phyloP scores from a whole-genome alignment of 2,888 invertebrate genomes.

The Tetragnatha montana region DNA sequence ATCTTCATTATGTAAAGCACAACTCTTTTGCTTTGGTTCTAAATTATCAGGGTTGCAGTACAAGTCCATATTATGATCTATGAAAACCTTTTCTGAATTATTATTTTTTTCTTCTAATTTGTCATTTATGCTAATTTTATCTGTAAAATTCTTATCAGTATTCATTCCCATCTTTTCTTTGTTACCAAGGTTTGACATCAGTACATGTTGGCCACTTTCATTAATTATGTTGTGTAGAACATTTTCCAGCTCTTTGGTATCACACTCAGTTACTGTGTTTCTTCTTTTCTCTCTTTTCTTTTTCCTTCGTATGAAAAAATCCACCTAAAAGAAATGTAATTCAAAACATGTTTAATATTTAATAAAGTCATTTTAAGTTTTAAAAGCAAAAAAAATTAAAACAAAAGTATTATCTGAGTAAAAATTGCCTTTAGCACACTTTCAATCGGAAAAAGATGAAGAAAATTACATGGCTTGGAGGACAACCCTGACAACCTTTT shows the following conservation, averaged over 20 bases:
- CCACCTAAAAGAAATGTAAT: slow-evolving; percentile 53
- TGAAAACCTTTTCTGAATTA: slow-evolving; percentile 18
- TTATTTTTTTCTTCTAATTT: slow-evolving; percentile 31
- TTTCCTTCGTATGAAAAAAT: slow-evolving; percentile 71
- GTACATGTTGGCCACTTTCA: slow-evolving; percentile 9
- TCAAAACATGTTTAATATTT: not conserved
- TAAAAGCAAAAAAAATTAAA: not conserved
- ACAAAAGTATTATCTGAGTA: too few relatives aligned
- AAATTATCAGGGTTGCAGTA: not conserved
- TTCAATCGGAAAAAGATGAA: too few relatives aligned
- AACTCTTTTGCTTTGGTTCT: slow-evolving; percentile 24
- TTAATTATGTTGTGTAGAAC: slow-evolving; percentile 48
- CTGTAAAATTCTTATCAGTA: slow-evolving; percentile 4
- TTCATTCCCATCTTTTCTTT: slow-evolving; percentile 2
- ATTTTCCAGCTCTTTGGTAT: slow-evolving; percentile 74
- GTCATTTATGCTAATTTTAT: slow-evolving; percentile 5
- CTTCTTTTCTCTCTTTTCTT: slow-evolving; percentile 76
- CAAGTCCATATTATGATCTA: not conserved
- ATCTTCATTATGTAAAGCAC: slow-evolving; percentile 15
- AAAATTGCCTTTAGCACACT: too few relatives aligned
- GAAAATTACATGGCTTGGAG: too few relatives aligned
- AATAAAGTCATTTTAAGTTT: not conserved
- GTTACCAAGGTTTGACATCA: not conserved
- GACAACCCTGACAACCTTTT: too few relatives aligned
- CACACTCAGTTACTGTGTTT: slow-evolving; percentile 89